These are phyloP conservation scores for Plusia festucae DNA, from an alignment of 2,888 invertebrate genomes.

Conservation along the genomic window DNA sequence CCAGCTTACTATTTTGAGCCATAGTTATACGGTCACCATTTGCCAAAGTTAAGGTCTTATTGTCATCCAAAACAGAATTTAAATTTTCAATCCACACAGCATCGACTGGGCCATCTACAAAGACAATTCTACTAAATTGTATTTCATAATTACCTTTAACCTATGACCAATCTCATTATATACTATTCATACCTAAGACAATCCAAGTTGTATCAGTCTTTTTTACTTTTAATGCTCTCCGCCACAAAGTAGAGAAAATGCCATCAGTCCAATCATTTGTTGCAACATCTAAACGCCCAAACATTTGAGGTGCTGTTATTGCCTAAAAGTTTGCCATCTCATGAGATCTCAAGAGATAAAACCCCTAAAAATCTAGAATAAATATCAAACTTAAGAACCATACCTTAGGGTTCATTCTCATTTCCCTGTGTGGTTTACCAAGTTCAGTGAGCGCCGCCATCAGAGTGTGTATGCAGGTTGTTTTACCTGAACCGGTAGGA, in stretches of 20 bases:
- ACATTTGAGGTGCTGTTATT: slow-evolving; percentile 98
- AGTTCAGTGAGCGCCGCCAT: slow-evolving; percentile 94
- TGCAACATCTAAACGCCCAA: slow-evolving; percentile 95
- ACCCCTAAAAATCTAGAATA: neutral
- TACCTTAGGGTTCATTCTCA: slow-evolving; percentile 97
- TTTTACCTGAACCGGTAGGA: slow-evolving; percentile 96
- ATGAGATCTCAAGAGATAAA: too few relatives aligned
- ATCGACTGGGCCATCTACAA: slow-evolving; percentile 95
- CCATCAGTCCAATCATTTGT: slow-evolving; percentile 99
- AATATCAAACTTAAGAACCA: neutral
- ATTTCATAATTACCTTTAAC: neutral
- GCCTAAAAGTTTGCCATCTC: slow-evolving; percentile 86
- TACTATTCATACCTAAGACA: slow-evolving; percentile 76
- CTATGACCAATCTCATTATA: neutral
- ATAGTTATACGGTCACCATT: slow-evolving; percentile 97
- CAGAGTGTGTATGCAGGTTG: slow-evolving; percentile 93
- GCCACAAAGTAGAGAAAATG: slow-evolving; percentile 97
- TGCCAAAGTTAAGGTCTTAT: slow-evolving; percentile 96
- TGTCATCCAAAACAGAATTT: slow-evolving; percentile 97
- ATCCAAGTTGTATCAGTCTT: slow-evolving; percentile 92
- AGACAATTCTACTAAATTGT: neutral
- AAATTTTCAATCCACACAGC: slow-evolving; percentile 98
- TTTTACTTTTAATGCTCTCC: slow-evolving; percentile 94
- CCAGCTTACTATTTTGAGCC: slow-evolving; percentile 95
- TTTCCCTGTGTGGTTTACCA: slow-evolving; percentile 94